These are phyloP conservation scores for Leucoptera coffeella DNA, from an alignment of 2,888 invertebrate species.

Conservation along the genomic window DNA sequence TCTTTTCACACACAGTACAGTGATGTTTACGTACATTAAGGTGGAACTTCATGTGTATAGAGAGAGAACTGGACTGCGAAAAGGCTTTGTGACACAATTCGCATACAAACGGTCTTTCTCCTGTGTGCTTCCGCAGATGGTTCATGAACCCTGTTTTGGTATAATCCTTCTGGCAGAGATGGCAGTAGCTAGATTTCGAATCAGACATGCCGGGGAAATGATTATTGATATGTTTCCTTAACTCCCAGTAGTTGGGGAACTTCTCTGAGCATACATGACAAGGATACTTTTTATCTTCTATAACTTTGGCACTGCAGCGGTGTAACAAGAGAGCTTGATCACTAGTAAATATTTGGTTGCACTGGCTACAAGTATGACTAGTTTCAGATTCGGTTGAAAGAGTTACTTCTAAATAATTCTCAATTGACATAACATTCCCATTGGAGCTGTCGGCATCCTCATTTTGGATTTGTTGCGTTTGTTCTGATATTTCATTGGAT, in stretches of 20 bases:
- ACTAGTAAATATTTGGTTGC: conserved; percentile 45
- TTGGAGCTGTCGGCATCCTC: conserved; percentile 43
- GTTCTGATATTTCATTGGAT: conserved; percentile 31
- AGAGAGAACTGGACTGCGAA: conserved; percentile 46
- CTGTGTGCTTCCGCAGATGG: conserved; percentile 45
- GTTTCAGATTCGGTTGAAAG: conserved; percentile 46
- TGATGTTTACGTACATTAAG: conserved; percentile 47
- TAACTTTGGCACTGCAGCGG: conserved; percentile 37
- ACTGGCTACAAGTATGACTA: conserved; percentile 43
- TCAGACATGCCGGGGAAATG: conserved; percentile 49
- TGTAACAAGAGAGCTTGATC: conserved; percentile 34
- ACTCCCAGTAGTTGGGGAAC: conserved; percentile 45
- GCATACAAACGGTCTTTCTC: conserved; percentile 47
- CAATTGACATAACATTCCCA: conserved; percentile 47
- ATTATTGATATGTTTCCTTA: conserved; percentile 42
- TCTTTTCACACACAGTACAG: conserved; percentile 48
- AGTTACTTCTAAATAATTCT: conserved; percentile 48
- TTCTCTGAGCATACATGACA: conserved; percentile 48
- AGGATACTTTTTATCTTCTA: conserved; percentile 42
- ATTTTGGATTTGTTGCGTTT: conserved; percentile 21
- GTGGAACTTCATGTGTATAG: conserved; percentile 50
- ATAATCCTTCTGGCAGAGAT: conserved; percentile 48
- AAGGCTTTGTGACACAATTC: conserved; percentile 48
- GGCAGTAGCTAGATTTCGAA: conserved; percentile 48
- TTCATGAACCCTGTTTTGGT: conserved; percentile 51